Conservation (phyloP, 1,140 invertebrate genomes). For the Protaetia brevitarsis region DNA sequence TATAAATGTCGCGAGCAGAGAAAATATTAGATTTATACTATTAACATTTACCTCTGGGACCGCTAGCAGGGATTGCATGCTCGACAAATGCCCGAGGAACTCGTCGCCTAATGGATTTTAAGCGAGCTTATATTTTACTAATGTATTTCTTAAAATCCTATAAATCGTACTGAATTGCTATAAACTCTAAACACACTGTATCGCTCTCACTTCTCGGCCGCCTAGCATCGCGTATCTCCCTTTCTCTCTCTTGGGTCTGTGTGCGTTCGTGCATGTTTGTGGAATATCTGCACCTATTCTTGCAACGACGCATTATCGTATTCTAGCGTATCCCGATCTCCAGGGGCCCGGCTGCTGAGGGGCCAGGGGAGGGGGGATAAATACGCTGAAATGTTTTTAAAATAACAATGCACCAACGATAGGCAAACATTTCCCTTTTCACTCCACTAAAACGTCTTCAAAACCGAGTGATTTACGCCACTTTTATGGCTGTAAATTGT, state of each 20-base stretch:
- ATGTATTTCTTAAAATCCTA: slow-evolving; percentile 40
- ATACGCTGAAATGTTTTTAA: slow-evolving; percentile 29
- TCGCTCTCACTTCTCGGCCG: neutral
- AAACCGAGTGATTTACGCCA: slow-evolving; percentile 21
- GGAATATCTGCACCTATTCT: no score
- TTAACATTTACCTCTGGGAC: slow-evolving; percentile 32
- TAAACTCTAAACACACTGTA: slow-evolving; percentile 18
- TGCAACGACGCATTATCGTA: neutral
- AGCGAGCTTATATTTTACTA: slow-evolving; percentile 38
- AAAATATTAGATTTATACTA: slow-evolving; percentile 33
- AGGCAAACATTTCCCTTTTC: slow-evolving; percentile 28
- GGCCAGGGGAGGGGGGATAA: neutral
- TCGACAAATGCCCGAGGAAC: neutral
- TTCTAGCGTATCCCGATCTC: neutral
- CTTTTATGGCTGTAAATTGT: slow-evolving; percentile 27
- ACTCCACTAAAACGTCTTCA: neutral
- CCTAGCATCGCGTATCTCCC: no score
- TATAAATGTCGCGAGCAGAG: slow-evolving; percentile 27
- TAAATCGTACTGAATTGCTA: slow-evolving; percentile 31
- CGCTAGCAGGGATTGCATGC: slow-evolving; percentile 19
- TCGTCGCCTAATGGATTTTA: slow-evolving; percentile 34
- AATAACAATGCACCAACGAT: slow-evolving; percentile 33
- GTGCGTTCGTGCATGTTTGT: no score
- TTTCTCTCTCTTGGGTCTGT: no score
- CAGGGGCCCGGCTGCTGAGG: no score